Evolutionary conservation across 2,797 vertebrate genomes (phyloP), one percentile per base, ranked within the genome.

Genomic region (Tarsius wallacei): DNA sequence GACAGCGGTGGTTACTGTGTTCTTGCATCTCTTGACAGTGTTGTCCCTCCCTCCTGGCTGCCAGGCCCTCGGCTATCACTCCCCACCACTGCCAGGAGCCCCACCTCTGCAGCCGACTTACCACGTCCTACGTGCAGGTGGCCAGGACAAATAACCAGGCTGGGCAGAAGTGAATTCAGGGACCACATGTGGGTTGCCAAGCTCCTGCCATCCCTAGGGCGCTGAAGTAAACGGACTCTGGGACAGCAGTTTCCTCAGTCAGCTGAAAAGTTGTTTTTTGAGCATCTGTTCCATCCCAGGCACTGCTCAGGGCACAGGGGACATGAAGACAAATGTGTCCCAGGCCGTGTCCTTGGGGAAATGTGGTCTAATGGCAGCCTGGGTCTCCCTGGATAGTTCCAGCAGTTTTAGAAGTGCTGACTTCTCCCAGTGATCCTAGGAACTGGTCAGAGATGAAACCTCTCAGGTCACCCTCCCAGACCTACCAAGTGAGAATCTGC

Each of bases 101-200:
- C 88, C 63, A 57, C 61, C 82, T 76, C 91, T 11, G 42, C 49
- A 16, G 61, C 42, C 11, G 42, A 71, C 55, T 53, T 13, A 24
- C 42, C 49, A 53, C 80, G 51, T 89, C 90, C 53, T 31, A 28
- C 68, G 70, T 73, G 82, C 53, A 42, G 36, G 15, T 2, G 10
- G 85, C 51, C 42, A 64, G 33, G 63, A 87, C 24, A 77, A 61
- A 93, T 87, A 96, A 94, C 8, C 61, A 47, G 47, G 84, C 26
- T 7, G 7, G 28, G n/a, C 49, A 66, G 53, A 64, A 64, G 85
- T n/a, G 33, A 83, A 49, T 10, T 7, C 21, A 8, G 2, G 16
- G 51, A 36, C 64, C 26, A 47, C 8, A 12, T 36, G 5, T 0
- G 81, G 55, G 7, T 21, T 63, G 26, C n/a, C 57, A 21, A 1